Conservation (phyloP, 2,888 invertebrate genomes). For the Cephus pygmeus region DNA sequence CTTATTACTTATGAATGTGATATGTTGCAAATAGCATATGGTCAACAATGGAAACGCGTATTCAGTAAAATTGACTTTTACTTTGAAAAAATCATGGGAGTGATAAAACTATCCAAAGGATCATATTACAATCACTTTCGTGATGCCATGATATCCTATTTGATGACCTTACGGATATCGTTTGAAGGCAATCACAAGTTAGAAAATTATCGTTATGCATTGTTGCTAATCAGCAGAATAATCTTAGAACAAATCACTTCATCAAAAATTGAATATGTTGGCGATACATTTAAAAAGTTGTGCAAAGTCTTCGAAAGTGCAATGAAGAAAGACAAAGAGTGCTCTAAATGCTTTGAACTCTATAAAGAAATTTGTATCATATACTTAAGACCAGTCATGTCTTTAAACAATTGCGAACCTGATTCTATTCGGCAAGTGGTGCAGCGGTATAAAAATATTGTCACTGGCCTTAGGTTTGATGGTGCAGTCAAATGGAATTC, state of each 20-base stretch:
- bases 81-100: slow-evolving; percentile 2
- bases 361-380: slow-evolving; percentile 30
- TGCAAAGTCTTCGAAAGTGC: slow-evolving; percentile 26
- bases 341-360: slow-evolving; percentile 31
- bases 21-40: slow-evolving; percentile 4
- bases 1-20: slow-evolving; percentile 5
- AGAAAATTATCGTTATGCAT: slow-evolving; percentile 24
- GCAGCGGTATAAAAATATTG: not conserved
- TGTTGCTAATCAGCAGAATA: slow-evolving; percentile 27
- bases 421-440: not conserved
- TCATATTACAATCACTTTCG: slow-evolving; percentile 27
- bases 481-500: slow-evolving; percentile 27
- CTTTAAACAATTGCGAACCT: not conserved
- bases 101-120: not conserved
- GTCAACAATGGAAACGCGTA: not conserved
- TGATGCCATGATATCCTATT: slow-evolving; percentile 20
- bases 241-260: slow-evolving; percentile 21
- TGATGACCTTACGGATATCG: slow-evolving; percentile 14
- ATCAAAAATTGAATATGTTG: not conserved
- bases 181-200: slow-evolving; percentile 28
- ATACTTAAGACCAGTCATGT: slow-evolving; percentile 30
- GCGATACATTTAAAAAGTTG: slow-evolving; percentile 9
- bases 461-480: not conserved
- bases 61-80: slow-evolving; percentile 3
- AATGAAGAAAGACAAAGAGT: slow-evolving; percentile 31